phyloP scores from a whole-genome alignment of 2,113 vertebrate species.

The Poicephalus meyeri region DNA sequence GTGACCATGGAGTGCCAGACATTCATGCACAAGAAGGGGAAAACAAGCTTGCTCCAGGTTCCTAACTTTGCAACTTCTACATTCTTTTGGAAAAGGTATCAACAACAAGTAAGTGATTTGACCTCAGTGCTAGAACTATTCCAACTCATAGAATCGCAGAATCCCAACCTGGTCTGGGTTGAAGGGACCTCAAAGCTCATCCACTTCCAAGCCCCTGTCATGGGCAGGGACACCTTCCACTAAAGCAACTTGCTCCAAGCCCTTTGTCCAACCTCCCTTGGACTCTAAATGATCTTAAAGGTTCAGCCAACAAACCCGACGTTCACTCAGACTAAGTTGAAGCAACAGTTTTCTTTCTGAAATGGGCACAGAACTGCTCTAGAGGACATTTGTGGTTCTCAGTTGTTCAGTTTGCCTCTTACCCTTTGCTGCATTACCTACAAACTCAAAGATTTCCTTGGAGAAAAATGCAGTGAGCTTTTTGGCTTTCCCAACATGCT shows the following conservation, averaged over 20 bases:
- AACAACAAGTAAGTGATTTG: fast-evolving
- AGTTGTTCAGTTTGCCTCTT: too few species aligned
- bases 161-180: neutral
- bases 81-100: neutral
- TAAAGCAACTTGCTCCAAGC: neutral
- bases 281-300: neutral
- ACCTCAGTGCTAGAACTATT: too few species aligned
- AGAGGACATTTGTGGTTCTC: neutral
- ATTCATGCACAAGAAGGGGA: neutral
- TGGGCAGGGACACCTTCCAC: neutral
- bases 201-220: neutral
- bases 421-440: neutral
- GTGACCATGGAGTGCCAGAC: neutral
- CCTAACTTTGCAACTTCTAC: neutral
- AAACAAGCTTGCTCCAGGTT: neutral
- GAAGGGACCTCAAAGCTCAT: neutral
- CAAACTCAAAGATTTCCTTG: neutral
- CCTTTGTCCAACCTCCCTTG: neutral
- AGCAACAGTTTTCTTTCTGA: neutral
- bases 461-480: neutral
- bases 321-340: neutral
- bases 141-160: neutral
- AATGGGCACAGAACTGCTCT: neutral
- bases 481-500: fast-evolving
- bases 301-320: neutral